Evolutionary conservation across 2,113 vertebrate genomes (phyloP).

Genomic region (Saguinus midas): DNA sequence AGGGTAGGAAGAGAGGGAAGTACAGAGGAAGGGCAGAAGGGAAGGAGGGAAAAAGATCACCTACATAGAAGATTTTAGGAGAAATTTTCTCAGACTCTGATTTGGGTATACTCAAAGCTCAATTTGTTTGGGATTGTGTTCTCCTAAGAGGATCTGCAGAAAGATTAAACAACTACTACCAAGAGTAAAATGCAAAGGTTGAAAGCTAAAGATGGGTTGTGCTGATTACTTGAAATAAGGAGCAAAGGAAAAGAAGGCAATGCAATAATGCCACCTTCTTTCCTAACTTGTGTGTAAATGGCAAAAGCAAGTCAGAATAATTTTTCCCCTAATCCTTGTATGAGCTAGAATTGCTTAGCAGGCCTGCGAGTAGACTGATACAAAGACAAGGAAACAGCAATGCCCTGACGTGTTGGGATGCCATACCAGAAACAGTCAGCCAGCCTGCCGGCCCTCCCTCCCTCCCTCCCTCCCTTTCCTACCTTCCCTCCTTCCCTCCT

Average conservation of each 20-base stretch:
- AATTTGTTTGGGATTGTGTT: not conserved
- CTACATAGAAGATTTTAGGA: not conserved
- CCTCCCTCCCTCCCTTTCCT: too few relatives aligned
- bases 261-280: not conserved
- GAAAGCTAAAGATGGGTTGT: not conserved
- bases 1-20: not conserved
- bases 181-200: not conserved
- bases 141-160: not conserved
- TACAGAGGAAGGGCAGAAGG: too few relatives aligned
- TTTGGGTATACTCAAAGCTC: not conserved
- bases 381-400: not conserved
- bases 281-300: not conserved
- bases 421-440: not conserved
- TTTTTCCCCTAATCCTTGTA: not conserved
- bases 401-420: not conserved
- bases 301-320: conserved; percentile 3
- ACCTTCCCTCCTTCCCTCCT: too few relatives aligned
- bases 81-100: not conserved
- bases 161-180: not conserved
- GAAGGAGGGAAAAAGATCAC: not conserved
- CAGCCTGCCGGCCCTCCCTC: too few relatives aligned
- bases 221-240: not conserved
- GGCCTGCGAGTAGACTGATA: not conserved
- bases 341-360: not conserved
- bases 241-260: not conserved